Percentiles rank a stretch among this genome's conserved stretches.
These are phyloP conservation scores for Hippopotamyrus pictus DNA, from an alignment of 2,797 vertebrate species.

Conservation along the genomic window DNA sequence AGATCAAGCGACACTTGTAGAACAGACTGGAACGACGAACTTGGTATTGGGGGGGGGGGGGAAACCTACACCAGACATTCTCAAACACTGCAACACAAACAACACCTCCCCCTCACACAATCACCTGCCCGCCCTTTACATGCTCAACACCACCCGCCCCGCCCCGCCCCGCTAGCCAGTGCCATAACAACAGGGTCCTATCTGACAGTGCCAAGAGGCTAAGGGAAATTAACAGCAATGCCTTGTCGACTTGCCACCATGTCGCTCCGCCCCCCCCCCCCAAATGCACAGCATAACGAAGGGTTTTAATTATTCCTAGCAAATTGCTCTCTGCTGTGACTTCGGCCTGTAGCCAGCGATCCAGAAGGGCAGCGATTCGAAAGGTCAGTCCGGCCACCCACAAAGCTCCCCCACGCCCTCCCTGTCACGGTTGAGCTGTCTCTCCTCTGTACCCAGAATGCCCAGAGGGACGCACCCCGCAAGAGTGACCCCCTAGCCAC, in stretches of 20 bases:
- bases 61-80: neutral
- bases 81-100: neutral
- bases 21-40: neutral
- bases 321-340: neutral
- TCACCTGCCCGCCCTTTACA: neutral
- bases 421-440: neutral
- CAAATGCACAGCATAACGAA: neutral
- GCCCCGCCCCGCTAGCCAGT: neutral
- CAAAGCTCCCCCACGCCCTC: neutral
- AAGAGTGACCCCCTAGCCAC: neutral
- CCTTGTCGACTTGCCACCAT: neutral
- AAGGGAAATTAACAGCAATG: neutral
- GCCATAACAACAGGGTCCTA: neutral
- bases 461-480: neutral
- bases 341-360: neutral
- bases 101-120: neutral
- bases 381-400: neutral
- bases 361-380: neutral
- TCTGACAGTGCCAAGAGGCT: neutral
- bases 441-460: neutral
- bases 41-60: neutral
- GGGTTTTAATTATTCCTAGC: constrained; percentile 1
- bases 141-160: neutral
- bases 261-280: neutral
- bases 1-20: neutral